Conservation (phyloP, 2,797 vertebrate species). For the Trematomus bernacchii region DNA sequence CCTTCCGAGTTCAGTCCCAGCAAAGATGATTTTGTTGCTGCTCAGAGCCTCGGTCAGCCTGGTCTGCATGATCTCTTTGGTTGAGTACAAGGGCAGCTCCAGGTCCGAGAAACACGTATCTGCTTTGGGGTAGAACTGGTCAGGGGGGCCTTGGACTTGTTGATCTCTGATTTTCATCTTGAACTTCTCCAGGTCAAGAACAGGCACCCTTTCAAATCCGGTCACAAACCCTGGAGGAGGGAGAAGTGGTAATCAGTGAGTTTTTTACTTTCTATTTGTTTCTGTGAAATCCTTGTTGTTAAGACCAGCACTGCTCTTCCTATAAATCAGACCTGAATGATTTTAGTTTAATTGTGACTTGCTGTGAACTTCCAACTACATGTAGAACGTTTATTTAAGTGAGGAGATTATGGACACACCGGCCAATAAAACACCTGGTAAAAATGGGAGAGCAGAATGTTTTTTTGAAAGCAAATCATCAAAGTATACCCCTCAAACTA, state of each 20-base stretch:
- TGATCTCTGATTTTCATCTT: slow-evolving; percentile 67
- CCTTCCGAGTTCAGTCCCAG: neutral
- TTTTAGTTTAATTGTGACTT: too few relatives aligned
- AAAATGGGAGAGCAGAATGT: too few relatives aligned
- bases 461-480: too few relatives aligned
- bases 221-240: slow-evolving; percentile 76
- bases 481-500: too few relatives aligned
- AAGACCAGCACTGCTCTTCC: neutral
- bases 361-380: too few relatives aligned
- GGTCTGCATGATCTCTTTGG: slow-evolving; percentile 30
- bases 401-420: too few relatives aligned
- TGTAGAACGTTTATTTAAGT: too few relatives aligned
- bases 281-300: neutral
- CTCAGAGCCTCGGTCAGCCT: slow-evolving; percentile 37
- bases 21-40: neutral
- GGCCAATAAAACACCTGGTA: too few relatives aligned
- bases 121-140: slow-evolving; percentile 19
- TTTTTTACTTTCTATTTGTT: neutral
- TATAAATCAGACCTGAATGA: neutral
- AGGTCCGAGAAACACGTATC: slow-evolving; percentile 6
- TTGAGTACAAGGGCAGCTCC: slow-evolving; percentile 28
- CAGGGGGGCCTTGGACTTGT: neutral
- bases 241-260: neutral
- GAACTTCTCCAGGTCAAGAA: slow-evolving; percentile 63
- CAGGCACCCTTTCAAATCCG: slow-evolving; percentile 77